Base-by-base conservation (phyloP, 2,888 invertebrate genomes). In the Cheiracanthium punctorium region DNA sequence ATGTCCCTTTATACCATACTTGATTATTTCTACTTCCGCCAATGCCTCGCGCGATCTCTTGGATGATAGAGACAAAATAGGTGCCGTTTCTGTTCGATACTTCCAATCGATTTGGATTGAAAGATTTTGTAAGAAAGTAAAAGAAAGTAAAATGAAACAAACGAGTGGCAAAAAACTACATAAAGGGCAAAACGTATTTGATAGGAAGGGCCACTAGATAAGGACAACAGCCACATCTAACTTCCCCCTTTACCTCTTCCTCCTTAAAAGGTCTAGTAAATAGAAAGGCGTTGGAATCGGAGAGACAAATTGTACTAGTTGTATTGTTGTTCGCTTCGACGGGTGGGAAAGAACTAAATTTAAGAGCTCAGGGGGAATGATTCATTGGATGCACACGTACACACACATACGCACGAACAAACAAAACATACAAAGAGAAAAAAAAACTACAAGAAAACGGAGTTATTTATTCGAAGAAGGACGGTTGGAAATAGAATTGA, bases 381-480 rank as follows among this genome's bases (percentile, higher is more conserved):
- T 84, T 84, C 82, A 84, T 84, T 82, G 76, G 72, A 72, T 80
- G 72, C 71, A 37, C 80, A 72, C 64, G 73, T 80, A 77, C 72
- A 71, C 41, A 29, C 65, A 70, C 82, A 64, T 76, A 64, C 70
- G 64, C 43, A 76, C 70, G 64, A 64, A 75, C 65, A 33, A 65
- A 82, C 82, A 71, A 37, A 67, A 65, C 71, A 84, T 72, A 80
- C 72, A 77, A 72, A 37, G 29, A 52, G 41, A 52, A 73, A 41
- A 72, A 70, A 81, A 82, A 65, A 24, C 30, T 29, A 17, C 69
- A n/a, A 41, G 52, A 74, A 84, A 70, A 24, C 29, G 72, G 30
- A 69, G 84, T 85, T 85, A 85, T 84, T 84, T 84, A 84, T 85
- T 85, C 84, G 84, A 52, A 73, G 79, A 69, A 71, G n/a, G 79